Evolutionary conservation across 2,888 invertebrate genomes (phyloP), one percentile per base, ranked within the genome.

Genomic region (Teleiodes luculella): DNA sequence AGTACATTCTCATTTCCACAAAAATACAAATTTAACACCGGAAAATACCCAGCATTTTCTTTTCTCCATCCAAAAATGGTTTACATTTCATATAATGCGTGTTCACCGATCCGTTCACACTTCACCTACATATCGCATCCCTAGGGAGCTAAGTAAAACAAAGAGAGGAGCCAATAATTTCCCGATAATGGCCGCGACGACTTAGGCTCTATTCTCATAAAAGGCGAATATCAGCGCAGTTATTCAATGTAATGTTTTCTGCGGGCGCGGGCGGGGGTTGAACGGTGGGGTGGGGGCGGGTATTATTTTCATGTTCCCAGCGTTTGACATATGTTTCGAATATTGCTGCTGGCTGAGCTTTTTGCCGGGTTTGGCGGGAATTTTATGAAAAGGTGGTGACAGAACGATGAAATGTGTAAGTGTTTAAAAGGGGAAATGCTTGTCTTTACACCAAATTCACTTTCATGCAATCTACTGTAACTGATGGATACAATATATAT

Each of bases 81-180:
- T 24, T 20, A 28, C n/a, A 43, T 43, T 43, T n/a, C 24, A n/a
- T 20, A 43, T 43, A 43, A n/a, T 28, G 13, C 37, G 37, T 43
- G 24, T 43, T 43, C 43, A 43, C 28, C 20, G 43, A 20, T n/a
- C 43, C 43, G 28, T 43, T 43, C 43, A 28, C 43, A 43, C 43
- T 43, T 43, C 28, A 43, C 43, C 28, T 24, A 43, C 7, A 16
- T 18, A 13, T 53, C 37, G 54, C 31, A 59, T 59, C 60, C 53
- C 54, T 59, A 56, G 58, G 57, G 59, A 48, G 57, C 60, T 68
- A 66, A 68, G 66, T 66, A 63, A 66, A 65, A 69, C 68, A 73
- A 72, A 71, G 68, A 63, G 65, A 60, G 61, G 62, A 64, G 60
- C 67, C 71, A 71, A 74, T 76, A 78, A 71, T 67, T 73, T 67